Base-by-base conservation (phyloP, 2,113 vertebrate species). In the Lota lota region DNA sequence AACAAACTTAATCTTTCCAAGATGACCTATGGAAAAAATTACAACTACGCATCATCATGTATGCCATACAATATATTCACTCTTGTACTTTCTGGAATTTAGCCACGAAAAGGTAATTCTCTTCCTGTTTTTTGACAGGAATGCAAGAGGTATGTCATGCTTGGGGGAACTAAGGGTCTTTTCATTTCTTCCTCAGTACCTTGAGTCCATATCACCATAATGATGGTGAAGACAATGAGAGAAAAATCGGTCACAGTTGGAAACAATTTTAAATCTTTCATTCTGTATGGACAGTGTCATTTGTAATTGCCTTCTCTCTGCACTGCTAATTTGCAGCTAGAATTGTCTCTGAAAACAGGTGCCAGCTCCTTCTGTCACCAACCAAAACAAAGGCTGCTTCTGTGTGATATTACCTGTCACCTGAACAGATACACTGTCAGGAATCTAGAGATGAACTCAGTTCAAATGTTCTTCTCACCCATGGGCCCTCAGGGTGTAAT, bases 391-490 rank as follows among this genome's bases (percentile, higher is more conserved):
- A 87, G 77, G 58, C 76, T 81, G 80, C 77, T 84, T 89, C 87
- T 85, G 80, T 76, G 83, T 88, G 79, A 83, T 78, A 89, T 91
- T 86, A 87, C 63, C 73, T 72, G 72, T 63, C 86, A 88, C 87
- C 85, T 85, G 77, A 86, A 88, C 85, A 76, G 81, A 73, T 85
- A 81, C 85, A 83, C 80, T 84, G 85, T 85, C 83, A 73, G 87
- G 76, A 84, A 80, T 86, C 89, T 74, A 80, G 84, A 85, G 85
- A 87, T 90, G 87, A 87, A 87, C 82, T 81, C 83, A 78, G 89
- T 89, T 87, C 79, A 80, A 87, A 89, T 85, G 83, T 90, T 81
- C 84, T 76, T 83, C 87, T 83, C 90, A 90, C 88, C 87, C 90
- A 85, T 78, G 75, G 76, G 83, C 78, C 74, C 76, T 14, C 82